Conservation (phyloP, 1,140 invertebrate species). For the Papilio dardanus region DNA sequence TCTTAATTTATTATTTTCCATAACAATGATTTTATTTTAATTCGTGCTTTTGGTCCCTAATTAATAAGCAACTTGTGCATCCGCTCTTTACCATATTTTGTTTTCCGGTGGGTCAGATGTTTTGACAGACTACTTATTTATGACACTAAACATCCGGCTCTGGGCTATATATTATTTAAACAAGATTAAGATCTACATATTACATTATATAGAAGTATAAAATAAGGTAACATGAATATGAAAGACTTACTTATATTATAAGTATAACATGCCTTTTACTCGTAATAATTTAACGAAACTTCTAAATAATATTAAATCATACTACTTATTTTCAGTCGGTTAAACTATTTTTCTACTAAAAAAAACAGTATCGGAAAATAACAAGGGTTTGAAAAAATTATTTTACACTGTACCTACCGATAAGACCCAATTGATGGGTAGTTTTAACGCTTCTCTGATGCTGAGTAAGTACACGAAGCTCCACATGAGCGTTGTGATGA, state of each 20-base stretch:
- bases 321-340: too few species aligned
- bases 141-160: neutral
- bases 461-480: conserved; percentile 90
- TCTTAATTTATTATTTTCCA: neutral
- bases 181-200: neutral
- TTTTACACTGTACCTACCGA: conserved; percentile 86
- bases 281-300: too few species aligned
- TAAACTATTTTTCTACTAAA: too few species aligned
- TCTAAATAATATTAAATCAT: too few species aligned
- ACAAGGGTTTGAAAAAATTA: neutral
- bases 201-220: neutral
- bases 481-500: conserved; percentile 92
- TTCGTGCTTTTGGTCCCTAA: neutral
- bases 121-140: neutral
- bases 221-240: too few species aligned
- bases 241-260: too few species aligned
- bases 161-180: neutral
- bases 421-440: conserved; percentile 92
- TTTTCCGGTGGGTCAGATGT: neutral
- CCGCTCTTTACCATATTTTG: neutral
- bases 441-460: conserved; percentile 88
- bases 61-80: neutral
- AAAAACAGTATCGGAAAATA: too few species aligned
- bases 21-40: neutral
- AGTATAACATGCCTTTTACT: too few species aligned